Evolutionary conservation across 2,797 vertebrate species (phyloP).

Genomic region (Phalanger gymnotis): DNA sequence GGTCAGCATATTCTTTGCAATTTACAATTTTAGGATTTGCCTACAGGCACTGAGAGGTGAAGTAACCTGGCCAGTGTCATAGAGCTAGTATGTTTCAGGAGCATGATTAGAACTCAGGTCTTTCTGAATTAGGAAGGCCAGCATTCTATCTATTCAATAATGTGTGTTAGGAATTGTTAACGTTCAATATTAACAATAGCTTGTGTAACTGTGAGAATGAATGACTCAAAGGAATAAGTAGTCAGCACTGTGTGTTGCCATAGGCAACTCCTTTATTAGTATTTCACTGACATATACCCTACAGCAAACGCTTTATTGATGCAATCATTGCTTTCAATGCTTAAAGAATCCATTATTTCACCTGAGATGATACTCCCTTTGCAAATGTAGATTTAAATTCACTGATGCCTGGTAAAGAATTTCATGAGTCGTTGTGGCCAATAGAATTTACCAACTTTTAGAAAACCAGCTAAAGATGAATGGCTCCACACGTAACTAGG

Average conservation of each 20-base stretch:
- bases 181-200: neutral
- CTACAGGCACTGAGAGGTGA: neutral
- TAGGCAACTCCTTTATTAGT: neutral
- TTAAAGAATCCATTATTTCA: neutral
- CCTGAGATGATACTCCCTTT: neutral
- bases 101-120: neutral
- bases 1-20: neutral
- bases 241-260: neutral
- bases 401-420: neutral
- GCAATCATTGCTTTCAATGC: neutral
- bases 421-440: neutral
- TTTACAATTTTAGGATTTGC: neutral
- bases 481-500: neutral
- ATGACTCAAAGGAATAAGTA: neutral
- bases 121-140: neutral
- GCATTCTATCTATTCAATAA: neutral
- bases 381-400: neutral
- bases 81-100: neutral
- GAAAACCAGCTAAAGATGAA: neutral
- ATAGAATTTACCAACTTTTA: neutral
- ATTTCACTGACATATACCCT: neutral
- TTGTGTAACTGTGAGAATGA: neutral
- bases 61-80: neutral
- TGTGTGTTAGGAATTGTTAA: neutral
- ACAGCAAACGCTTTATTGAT: neutral